A percentile compares a stretch with the other conserved stretches of the same genome.
These are phyloP conservation scores for Charina bottae DNA, from an alignment of 2,113 vertebrate genomes.

Conservation along the genomic window DNA sequence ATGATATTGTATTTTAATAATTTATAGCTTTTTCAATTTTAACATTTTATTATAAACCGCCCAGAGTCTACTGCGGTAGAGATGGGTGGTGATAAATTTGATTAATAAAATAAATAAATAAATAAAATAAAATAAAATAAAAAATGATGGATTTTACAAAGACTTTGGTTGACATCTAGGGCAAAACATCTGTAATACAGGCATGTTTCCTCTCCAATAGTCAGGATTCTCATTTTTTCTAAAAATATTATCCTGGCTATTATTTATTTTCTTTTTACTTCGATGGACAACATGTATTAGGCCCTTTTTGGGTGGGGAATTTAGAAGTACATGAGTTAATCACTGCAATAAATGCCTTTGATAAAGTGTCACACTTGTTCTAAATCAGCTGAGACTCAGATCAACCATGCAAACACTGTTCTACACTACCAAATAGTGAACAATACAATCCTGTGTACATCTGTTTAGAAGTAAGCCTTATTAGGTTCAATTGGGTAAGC, in stretches of 20 bases:
- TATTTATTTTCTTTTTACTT: background rate
- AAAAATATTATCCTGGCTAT: background rate
- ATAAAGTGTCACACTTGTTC: slow-evolving; percentile 14
- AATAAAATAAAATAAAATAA: too few species aligned
- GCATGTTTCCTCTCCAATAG: background rate
- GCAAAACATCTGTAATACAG: background rate
- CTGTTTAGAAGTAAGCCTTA: background rate
- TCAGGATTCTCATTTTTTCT: background rate
- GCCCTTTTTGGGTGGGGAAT: background rate
- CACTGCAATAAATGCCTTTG: background rate
- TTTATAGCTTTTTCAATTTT: too few species aligned
- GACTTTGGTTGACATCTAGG: background rate
- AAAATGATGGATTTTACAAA: background rate
- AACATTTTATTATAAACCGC: too few species aligned
- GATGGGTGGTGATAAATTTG: too few species aligned
- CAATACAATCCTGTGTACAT: background rate
- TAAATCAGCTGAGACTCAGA: background rate
- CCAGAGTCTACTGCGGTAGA: too few species aligned
- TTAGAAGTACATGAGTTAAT: background rate
- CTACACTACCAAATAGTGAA: background rate
- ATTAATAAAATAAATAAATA: too few species aligned
- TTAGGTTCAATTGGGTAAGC: background rate
- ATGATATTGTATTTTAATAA: too few species aligned
- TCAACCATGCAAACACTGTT: background rate
- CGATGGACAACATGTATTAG: background rate